Percentiles rank a stretch among this genome's conserved stretches.
Conservation (phyloP, 2,797 vertebrate genomes). For the Coccyzus lansbergi region DNA sequence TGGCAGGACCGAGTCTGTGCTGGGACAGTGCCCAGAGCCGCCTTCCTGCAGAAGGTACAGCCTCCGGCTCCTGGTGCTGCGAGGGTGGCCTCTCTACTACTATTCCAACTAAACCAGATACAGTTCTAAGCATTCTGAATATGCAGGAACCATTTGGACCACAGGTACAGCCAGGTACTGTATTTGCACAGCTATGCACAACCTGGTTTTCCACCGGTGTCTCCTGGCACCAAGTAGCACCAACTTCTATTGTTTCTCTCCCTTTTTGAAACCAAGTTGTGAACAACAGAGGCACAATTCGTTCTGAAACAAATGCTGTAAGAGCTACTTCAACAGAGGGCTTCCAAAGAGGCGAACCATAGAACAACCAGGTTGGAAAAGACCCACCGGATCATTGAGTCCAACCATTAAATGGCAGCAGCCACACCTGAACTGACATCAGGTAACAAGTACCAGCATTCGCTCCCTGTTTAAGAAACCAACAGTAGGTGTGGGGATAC, state of each 20-base stretch:
- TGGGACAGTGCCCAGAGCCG: too few relatives aligned
- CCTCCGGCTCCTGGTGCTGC: rapidly evolving
- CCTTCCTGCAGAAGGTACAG: rapidly evolving
- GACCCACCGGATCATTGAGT: too few relatives aligned
- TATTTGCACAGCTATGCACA: rapidly evolving
- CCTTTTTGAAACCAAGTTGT: background rate
- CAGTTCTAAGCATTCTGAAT: too few relatives aligned
- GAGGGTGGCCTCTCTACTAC: rapidly evolving
- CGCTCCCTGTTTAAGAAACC: rapidly evolving
- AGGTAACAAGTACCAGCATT: background rate
- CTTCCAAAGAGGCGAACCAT: background rate
- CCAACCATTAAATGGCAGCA: background rate
- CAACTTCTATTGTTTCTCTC: background rate
- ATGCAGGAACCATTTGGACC: too few relatives aligned
- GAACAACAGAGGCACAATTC: too few relatives aligned
- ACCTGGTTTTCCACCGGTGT: rapidly evolving
- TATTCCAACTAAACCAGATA: background rate
- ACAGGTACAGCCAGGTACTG: background rate
- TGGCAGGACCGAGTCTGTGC: background rate
- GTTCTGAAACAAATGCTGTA: background rate
- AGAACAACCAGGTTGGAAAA: too few relatives aligned
- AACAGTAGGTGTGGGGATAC: rapidly evolving
- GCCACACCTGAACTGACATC: rapidly evolving
- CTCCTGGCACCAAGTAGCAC: background rate
- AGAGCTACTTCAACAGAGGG: background rate